Evolutionary conservation across 2,888 invertebrate species (phyloP), one percentile per base, ranked within the genome.

Genomic region (Argyresthia albistria): DNA sequence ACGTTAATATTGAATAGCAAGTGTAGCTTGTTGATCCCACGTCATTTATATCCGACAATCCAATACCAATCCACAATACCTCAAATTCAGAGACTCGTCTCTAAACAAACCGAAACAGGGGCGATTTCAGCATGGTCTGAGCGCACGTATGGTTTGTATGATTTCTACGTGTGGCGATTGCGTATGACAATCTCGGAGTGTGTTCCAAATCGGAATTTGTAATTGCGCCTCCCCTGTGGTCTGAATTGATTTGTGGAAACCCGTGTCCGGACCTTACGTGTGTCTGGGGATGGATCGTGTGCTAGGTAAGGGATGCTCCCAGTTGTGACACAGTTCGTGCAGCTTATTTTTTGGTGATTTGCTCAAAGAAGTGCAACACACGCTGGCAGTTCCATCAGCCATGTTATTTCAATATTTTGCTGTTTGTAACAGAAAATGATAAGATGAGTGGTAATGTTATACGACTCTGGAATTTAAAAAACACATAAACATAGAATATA

Each of bases 1-100:
- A 25, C 3, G 25, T 25, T 70, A 75, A 84, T 84, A 87, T 87
- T 86, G 80, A 86, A 86, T 86, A 86, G 82, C 83, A 82, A 84
- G 77, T 76, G 74, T 65, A 76, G 77, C 69, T 71, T 76, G 79
- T 66, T 68, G 69, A 70, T 70, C 69, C 60, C 64, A 60, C 64
- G 64, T 69, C 69, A 70, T 73, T 71, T 70, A 68, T 65, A 62
- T 36, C 37, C 48, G 14, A 11, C 25, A 15, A 37, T 37, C 47
- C 37, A 25, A 37, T 36, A 48, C 37, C 9, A 37, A 16, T 15
- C 11, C 14, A 52, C 36, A 54, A 45, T 46, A 48, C 48, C 48
- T 8, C 15, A 37, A 6, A 37, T 15, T 48, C 15, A 9, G 45
- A 4, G n/a, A 35, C 25, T 8, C 15, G 4, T n/a, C 11, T 46